phyloP scores from a whole-genome alignment of 2,113 vertebrate species.

The Romanogobio albipinnatus region DNA sequence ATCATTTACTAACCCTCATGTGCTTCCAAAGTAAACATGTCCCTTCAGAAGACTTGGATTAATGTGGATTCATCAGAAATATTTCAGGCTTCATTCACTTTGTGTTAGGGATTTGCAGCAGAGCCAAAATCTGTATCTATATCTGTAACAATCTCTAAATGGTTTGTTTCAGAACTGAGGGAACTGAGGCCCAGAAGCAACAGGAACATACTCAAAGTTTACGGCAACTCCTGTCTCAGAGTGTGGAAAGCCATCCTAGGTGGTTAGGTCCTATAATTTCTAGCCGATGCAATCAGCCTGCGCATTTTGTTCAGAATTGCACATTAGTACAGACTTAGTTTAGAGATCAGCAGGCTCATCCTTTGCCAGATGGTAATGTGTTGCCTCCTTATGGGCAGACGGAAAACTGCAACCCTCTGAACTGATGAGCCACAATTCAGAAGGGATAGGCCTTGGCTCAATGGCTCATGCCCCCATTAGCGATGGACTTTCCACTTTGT shows the following conservation, averaged over 20 bases:
- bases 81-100: no score
- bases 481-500: not conserved
- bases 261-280: not conserved
- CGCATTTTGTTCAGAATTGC: not conserved
- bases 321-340: not conserved
- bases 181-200: no score
- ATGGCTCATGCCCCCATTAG: not conserved
- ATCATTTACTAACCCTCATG: no score
- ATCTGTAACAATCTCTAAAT: no score
- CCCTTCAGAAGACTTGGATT: no score
- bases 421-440: constrained; percentile 12
- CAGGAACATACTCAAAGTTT: not conserved
- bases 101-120: no score
- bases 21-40: no score
- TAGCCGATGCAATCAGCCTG: not conserved
- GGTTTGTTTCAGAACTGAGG: no score
- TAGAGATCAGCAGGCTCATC: not conserved
- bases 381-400: not conserved
- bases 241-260: not conserved
- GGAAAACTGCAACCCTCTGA: constrained; percentile 8
- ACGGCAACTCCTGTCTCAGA: not conserved
- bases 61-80: no score
- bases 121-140: no score
- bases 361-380: constrained; percentile 42
- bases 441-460: not conserved